Evolutionary conservation across 92 coral and sea anemone genomes (phyloP), one percentile per base, ranked within the genome.

Genomic region (Bergia sp.): DNA sequence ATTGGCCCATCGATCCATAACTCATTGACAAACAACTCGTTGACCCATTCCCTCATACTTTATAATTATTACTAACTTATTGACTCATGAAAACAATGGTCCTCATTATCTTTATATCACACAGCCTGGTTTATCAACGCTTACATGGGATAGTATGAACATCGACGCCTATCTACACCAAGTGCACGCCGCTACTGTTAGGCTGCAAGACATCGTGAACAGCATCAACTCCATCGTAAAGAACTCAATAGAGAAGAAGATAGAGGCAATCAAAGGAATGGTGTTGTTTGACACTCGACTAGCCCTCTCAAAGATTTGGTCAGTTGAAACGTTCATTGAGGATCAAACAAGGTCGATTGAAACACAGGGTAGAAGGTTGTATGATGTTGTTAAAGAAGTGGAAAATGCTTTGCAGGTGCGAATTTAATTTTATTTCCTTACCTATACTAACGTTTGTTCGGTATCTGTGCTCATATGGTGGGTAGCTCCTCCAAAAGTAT

Each of bases 61-160:
- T 18, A 4, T 0, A 23, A 29, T 11, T 29, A 16, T 7, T 72
- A 3, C 38, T 72, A 5, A n/a, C 38, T 72, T n/a, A 72, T 36
- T 72, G 76, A 72, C 49, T 45, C 3, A 53, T 53, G 58, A 53
- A 53, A 53, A 53, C 58, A 53, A 53, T 53, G 18, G 16, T 29
- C 15, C 2, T 53, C 58, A 12, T 11, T 53, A 53, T 53, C 16
- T 4, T 45, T 45, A 45, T 45, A 45, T 18, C 20, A 29, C 43
- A 37, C 98, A 92, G 89, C 99, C 99, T 58, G 99, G 99, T 1
- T 83, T 97, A 69, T 94, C 98, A 77, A 97, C 98, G 10, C 86
- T 97, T 53, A 93, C 96, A 73, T 97, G 99, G 99, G 96, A 94
- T 86, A 97, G 99, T 82, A 96, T 97, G 99, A 97, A 97, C 88